Evolutionary conservation across 2,888 invertebrate genomes (phyloP), one percentile per base, ranked within the genome.

Genomic region (Leptarthrus brevirostris): DNA sequence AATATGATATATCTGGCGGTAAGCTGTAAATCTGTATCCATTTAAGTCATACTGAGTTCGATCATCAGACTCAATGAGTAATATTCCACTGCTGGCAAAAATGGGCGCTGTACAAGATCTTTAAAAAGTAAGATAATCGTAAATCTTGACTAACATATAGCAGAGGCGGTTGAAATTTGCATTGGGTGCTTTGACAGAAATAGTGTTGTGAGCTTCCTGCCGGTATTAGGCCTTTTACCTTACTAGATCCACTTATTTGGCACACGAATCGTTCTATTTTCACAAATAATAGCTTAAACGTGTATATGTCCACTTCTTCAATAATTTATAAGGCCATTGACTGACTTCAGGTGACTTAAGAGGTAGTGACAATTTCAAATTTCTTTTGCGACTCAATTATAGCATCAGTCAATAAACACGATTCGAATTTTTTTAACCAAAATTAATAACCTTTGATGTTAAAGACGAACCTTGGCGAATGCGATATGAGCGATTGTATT

Each of bases 131-230:
- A 56, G 26, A 56, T 30, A 10, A 56, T 56, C 26, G 30, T 56
- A 56, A 56, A 56, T 56, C 56, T 56, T 30, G 53, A 0, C 5
- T 24, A 18, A 53, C 22, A 53, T 24, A 56, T 56, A 16, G 14
- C 56, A 56, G 56, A 10, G 56, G 56, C 56, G 56, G 30, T 16
- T 14, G 26, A 56, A 30, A 56, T 56, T 56, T 34, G 56, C 56
- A 56, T 56, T 26, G 5, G 14, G 18, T 56, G 30, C 8, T 56
- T 30, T 56, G 56, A 16, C 30, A 56, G 26, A 56, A 56, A 56
- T 56, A 56, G 10, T 8, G 16, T 14, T 24, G n/a, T 3, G 56
- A 26, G 12, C 30, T 24, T 26, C 24, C 8, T 56, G 16, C 56
- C 16, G 56, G 56, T 56, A 26, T 5, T 30, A 16, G 10, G 14